phyloP scores from a whole-genome alignment of 2,113 vertebrate species.

The Megaceryle torquata region DNA sequence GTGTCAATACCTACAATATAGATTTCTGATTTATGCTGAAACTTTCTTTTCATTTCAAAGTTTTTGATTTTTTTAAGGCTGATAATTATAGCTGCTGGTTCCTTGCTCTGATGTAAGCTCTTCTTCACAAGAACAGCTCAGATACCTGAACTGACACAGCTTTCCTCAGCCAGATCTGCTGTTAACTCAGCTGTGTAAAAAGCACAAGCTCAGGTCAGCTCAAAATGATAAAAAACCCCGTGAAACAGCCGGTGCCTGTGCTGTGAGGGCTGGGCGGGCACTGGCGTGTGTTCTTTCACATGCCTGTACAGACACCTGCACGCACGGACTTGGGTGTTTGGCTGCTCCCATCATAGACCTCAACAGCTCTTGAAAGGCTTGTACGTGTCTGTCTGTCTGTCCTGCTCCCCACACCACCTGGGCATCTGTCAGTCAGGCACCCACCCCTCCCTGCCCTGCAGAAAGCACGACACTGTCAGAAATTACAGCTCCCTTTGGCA shows the following conservation, averaged over 20 bases:
- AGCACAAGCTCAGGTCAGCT: background rate
- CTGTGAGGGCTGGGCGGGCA: rapidly evolving
- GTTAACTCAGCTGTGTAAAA: background rate
- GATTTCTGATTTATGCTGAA: background rate
- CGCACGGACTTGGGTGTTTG: rapidly evolving
- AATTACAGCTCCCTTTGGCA: background rate
- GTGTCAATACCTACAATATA: background rate
- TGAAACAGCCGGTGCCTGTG: rapidly evolving
- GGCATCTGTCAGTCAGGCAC: no score
- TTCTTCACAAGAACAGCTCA: background rate
- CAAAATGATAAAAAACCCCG: rapidly evolving
- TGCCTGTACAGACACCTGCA: rapidly evolving
- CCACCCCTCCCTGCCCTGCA: background rate
- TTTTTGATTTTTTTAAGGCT: background rate
- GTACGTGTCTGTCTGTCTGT: background rate
- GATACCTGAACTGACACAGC: background rate
- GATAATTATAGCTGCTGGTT: slow-evolving; percentile 17
- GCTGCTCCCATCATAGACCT: background rate
- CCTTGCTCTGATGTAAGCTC: background rate
- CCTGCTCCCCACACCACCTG: background rate
- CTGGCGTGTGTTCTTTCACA: rapidly evolving
- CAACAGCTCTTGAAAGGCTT: background rate
- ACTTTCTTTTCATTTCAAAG: slow-evolving; percentile 12
- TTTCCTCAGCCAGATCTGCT: background rate
- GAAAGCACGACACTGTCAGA: rapidly evolving